A percentile compares a stretch with the other conserved stretches of the same genome.
Conservation (phyloP, 2,797 vertebrate genomes). For the Adelosebastes latens region DNA sequence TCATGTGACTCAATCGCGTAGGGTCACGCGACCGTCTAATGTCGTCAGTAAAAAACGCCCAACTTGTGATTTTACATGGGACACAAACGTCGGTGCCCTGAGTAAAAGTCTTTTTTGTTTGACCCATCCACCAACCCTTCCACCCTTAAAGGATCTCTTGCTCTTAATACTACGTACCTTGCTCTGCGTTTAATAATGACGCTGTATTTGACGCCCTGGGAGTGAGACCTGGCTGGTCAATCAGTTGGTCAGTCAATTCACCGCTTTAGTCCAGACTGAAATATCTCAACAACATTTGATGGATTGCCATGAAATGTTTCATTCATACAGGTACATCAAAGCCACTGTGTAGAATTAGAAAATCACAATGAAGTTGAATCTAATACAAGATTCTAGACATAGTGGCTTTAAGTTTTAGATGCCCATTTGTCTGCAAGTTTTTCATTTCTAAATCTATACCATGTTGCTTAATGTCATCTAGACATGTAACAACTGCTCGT, state of each 20-base stretch:
- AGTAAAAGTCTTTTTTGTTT: too few relatives aligned
- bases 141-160: too few relatives aligned
- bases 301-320: background rate
- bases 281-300: background rate
- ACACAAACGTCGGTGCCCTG: too few relatives aligned
- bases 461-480: background rate
- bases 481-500: background rate
- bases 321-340: background rate
- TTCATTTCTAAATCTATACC: background rate
- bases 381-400: background rate
- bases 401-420: background rate
- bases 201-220: too few relatives aligned
- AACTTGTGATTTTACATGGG: too few relatives aligned
- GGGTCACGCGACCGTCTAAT: too few relatives aligned
- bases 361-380: background rate
- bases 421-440: background rate
- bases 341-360: background rate
- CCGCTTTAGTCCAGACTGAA: background rate
- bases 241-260: background rate
- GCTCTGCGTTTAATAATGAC: too few relatives aligned
- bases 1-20: too few relatives aligned
- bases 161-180: too few relatives aligned
- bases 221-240: background rate
- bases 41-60: too few relatives aligned
- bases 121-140: too few relatives aligned